phyloP scores from a whole-genome alignment of 1,140 invertebrate species.

The Lasioglossum albipes region DNA sequence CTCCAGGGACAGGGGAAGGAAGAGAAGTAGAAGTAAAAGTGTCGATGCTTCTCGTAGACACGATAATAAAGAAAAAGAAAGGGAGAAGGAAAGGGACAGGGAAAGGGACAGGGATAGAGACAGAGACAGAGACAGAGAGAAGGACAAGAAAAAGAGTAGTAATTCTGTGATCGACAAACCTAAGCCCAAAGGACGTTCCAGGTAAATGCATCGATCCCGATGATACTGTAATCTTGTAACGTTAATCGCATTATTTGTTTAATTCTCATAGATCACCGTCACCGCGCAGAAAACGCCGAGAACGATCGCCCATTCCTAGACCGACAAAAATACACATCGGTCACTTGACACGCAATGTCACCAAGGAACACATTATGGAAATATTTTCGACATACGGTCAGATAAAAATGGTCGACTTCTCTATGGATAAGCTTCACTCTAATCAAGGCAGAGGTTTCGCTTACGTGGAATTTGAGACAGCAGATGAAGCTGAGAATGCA shows the following conservation, averaged over 20 bases:
- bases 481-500: slow-evolving; percentile 98
- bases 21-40: slow-evolving; percentile 79
- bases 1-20: slow-evolving; percentile 78
- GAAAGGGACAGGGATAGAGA: slow-evolving; percentile 77
- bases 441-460: slow-evolving; percentile 94
- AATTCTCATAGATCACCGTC: slow-evolving; percentile 79
- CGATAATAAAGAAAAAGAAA: slow-evolving; percentile 81
- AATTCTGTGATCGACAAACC: slow-evolving; percentile 81
- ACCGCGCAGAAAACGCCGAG: slow-evolving; percentile 83
- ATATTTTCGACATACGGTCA: slow-evolving; percentile 96
- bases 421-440: slow-evolving; percentile 91
- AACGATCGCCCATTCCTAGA: slow-evolving; percentile 91
- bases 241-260: slow-evolving; percentile 10
- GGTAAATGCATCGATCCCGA: slow-evolving; percentile 67
- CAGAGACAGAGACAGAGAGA: slow-evolving; percentile 70
- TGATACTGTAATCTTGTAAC: not conserved
- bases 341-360: slow-evolving; percentile 94
- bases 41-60: slow-evolving; percentile 77
- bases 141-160: slow-evolving; percentile 81
- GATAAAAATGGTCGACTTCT: slow-evolving; percentile 94
- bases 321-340: slow-evolving; percentile 96
- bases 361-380: slow-evolving; percentile 95
- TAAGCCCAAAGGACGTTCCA: slow-evolving; percentile 81
- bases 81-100: slow-evolving; percentile 79
- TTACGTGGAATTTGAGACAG: slow-evolving; percentile 95